Base-by-base conservation (phyloP, 1,140 invertebrate species). In the Drosophila willistoni region DNA sequence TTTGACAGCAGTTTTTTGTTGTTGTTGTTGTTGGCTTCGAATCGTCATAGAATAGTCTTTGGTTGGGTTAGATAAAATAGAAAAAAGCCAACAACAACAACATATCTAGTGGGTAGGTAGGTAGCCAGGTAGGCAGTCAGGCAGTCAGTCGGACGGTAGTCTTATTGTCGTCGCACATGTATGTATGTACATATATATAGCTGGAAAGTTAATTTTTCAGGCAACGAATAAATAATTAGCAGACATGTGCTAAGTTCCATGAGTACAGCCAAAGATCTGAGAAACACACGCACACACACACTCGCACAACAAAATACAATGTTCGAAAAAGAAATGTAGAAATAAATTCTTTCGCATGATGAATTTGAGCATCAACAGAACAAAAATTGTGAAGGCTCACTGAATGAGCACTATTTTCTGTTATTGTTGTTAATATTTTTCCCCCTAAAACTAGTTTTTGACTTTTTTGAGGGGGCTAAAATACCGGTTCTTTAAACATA, bases 211-310 rank as follows among this genome's bases (percentile, higher is more conserved):
- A 90, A 90, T 90, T 90, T 90, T 84, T 90, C 80, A 67, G 81
- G 80, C 90, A 90, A 90, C 87, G 87, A 90, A 90, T 84, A 89
- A 84, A 73, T 90, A 90, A 90, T 90, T 90, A 90, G 79, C 87
- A 63, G 57, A 57, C 75, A 76, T 67, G 78, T 90, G 87, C 78
- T 90, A 90, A 90, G 74, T 90, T 87, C 54, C 64, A 73, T 81
- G 73, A 79, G 60, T 73, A 85, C 41, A 47, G 44, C 44, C 29
- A 54, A 54, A 64, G 44, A 64, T 42, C 29, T 17, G 68, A 68
- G 54, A 56, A 68, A 56, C 36, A 39, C 36, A 47, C 6, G 47
- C 13, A 54, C 70, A 59, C 47, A 57, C 14, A 60, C 34, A 22
- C 67, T 36, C 47, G 59, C 68, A 57, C 60, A 67, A 47, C 61